These are phyloP conservation scores for Biston stratarius DNA, from an alignment of 2,888 invertebrate species.

Conservation along the genomic window DNA sequence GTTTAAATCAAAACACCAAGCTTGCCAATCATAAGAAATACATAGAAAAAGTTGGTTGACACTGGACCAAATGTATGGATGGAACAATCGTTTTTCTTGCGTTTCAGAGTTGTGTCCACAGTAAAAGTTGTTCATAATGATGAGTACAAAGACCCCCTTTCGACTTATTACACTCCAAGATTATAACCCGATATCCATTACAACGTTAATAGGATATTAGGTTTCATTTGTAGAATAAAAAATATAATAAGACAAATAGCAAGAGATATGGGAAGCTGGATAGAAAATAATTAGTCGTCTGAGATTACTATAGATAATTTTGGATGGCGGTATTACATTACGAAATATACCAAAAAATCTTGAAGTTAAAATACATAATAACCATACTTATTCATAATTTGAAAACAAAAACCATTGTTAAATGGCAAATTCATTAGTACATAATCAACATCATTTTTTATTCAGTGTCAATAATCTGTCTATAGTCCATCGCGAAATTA, in stretches of 20 bases:
- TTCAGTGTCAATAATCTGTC: constrained; percentile 38
- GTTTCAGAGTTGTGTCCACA: too few species aligned
- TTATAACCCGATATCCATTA: constrained; percentile 1
- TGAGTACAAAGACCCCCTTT: too few species aligned
- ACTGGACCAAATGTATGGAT: too few species aligned
- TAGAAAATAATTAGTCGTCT: neutral
- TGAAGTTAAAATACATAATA: neutral
- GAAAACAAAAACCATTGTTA: constrained; percentile 17
- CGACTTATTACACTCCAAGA: too few species aligned
- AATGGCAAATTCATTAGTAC: constrained; percentile 26
- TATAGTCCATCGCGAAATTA: constrained; percentile 45
- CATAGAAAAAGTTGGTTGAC: too few species aligned
- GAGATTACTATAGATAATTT: neutral
- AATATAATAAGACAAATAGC: constrained; percentile 16
- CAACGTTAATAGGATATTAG: constrained; percentile 19
- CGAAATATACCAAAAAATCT: neutral
- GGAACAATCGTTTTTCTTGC: too few species aligned
- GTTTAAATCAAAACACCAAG: too few species aligned
- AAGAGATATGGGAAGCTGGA: constrained; percentile 10
- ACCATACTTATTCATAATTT: neutral
- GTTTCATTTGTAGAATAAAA: constrained; percentile 6
- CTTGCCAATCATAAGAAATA: too few species aligned
- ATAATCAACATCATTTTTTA: constrained; percentile 34
- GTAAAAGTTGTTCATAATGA: too few species aligned
- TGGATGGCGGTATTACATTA: neutral